These are phyloP conservation scores for Drosophila kepulauana DNA, from an alignment of 1,140 invertebrate species.

Conservation along the genomic window DNA sequence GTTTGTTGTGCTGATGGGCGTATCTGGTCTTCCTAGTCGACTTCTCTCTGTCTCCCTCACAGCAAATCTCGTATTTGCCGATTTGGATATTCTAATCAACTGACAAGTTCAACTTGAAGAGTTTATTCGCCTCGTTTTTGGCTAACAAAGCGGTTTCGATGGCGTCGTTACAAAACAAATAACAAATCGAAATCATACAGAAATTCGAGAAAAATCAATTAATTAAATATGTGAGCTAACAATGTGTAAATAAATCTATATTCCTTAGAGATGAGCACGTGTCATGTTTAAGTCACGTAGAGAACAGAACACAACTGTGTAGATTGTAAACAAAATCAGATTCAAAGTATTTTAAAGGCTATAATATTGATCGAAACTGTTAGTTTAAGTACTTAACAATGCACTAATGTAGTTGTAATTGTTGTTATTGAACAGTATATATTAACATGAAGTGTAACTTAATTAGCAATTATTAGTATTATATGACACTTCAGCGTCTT, in stretches of 20 bases:
- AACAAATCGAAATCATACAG: constrained; percentile 24
- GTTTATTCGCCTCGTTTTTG: constrained; percentile 73
- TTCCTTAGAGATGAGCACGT: constrained; percentile 7
- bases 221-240: constrained; percentile 6
- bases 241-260: constrained; percentile 11
- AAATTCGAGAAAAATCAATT: constrained; percentile 24
- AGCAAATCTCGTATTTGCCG: background rate
- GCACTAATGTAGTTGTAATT: background rate
- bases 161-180: constrained; percentile 62
- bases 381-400: background rate
- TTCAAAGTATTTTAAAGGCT: no score
- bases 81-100: constrained; percentile 53
- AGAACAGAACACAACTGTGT: no score
- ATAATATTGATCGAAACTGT: no score
- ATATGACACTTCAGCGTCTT: no score
- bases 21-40: constrained; percentile 14
- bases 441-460: background rate
- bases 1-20: constrained; percentile 3
- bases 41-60: background rate
- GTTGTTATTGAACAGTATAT: background rate
- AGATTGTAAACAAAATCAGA: no score
- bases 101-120: constrained; percentile 79
- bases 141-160: constrained; percentile 66
- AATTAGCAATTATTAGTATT: no score
- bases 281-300: background rate